A percentile compares a stretch with the other conserved stretches of the same genome.
phyloP scores from a whole-genome alignment of 2,113 vertebrate species.

The Cryptoleucopteryx plumbea region DNA sequence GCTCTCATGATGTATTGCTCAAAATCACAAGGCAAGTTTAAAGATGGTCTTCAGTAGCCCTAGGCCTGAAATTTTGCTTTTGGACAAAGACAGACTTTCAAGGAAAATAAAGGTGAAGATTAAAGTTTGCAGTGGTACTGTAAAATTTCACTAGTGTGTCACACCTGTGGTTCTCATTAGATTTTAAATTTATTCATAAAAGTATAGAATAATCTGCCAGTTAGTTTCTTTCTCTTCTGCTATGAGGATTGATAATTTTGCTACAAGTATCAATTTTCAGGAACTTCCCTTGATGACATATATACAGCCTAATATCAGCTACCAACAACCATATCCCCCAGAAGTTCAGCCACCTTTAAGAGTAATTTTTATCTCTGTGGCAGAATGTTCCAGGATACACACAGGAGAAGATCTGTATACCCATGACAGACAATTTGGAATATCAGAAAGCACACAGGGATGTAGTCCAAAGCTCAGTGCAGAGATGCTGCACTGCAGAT shows the following conservation, averaged over 20 bases:
- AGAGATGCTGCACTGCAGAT: conserved; percentile 31
- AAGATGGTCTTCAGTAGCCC: conserved; percentile 48
- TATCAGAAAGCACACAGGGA: background rate
- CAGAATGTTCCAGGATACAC: background rate
- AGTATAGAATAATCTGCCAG: background rate
- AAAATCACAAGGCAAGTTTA: conserved; percentile 60
- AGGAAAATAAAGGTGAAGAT: conserved; percentile 26
- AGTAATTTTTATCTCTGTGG: background rate
- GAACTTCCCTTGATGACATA: background rate
- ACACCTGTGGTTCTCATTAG: background rate
- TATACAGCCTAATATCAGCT: background rate
- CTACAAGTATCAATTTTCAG: background rate
- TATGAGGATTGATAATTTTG: background rate
- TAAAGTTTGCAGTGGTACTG: background rate
- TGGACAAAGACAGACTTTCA: conserved; percentile 40
- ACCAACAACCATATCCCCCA: background rate
- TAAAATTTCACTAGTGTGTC: background rate
- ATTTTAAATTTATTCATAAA: background rate
- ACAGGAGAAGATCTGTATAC: background rate
- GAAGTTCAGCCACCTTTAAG: background rate
- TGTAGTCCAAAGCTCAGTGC: background rate
- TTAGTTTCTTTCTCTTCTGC: background rate
- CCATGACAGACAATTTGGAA: background rate
- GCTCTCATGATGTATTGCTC: conserved; percentile 62
- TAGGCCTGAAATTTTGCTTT: conserved; percentile 46